phyloP scores from a whole-genome alignment of 2,888 invertebrate genomes.

The Thelaira solivaga region DNA sequence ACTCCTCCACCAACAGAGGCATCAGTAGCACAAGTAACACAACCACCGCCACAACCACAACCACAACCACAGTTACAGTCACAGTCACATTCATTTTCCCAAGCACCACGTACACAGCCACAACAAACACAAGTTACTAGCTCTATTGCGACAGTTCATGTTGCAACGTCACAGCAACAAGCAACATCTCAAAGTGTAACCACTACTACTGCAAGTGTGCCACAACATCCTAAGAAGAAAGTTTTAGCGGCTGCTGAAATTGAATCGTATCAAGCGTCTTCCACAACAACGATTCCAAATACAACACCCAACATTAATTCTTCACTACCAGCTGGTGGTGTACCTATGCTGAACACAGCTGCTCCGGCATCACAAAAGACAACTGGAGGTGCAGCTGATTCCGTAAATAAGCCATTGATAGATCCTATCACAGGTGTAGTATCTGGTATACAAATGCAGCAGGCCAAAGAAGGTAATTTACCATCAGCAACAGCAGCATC shows the following conservation, averaged over 20 bases:
- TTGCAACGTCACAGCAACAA: constrained; percentile 32
- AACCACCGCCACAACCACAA: constrained; percentile 6
- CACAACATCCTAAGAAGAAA: constrained; percentile 74
- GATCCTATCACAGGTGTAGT: constrained; percentile 87
- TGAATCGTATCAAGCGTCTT: constrained; percentile 66
- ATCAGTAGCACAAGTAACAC: neutral
- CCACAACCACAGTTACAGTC: constrained; percentile 6
- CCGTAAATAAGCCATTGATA: constrained; percentile 79
- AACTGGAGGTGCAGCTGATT: constrained; percentile 79
- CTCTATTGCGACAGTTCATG: constrained; percentile 16
- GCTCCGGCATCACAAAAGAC: constrained; percentile 71
- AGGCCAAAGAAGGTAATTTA: constrained; percentile 80
- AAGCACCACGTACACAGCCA: neutral
- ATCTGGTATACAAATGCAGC: constrained; percentile 80
- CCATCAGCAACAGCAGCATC: constrained; percentile 68
- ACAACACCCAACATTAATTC: constrained; percentile 57
- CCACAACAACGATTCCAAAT: neutral
- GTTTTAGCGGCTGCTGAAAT: constrained; percentile 74
- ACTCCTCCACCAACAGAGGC: constrained; percentile 51
- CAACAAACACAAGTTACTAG: constrained; percentile 14
- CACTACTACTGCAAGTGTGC: constrained; percentile 58
- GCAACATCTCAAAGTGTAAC: constrained; percentile 27
- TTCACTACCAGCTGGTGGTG: constrained; percentile 66
- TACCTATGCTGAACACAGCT: constrained; percentile 71
- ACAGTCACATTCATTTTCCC: neutral